Evolutionary conservation across 2,797 vertebrate species (phyloP).

Genomic region (Enoplosus armatus): DNA sequence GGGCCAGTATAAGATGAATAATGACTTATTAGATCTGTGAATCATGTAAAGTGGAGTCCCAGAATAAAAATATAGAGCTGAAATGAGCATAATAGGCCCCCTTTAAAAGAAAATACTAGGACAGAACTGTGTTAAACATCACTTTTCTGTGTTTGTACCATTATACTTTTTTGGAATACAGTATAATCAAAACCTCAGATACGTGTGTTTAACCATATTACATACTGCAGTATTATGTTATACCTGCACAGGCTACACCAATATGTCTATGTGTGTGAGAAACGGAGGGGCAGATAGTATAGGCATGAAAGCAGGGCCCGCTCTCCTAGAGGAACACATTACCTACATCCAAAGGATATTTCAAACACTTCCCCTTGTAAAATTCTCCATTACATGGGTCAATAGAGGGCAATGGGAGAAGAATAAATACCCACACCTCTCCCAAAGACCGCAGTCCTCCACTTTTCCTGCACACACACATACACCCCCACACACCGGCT

Average conservation of each 20-base stretch:
- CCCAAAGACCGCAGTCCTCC: conserved; percentile 76
- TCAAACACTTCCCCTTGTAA: conserved; percentile 85
- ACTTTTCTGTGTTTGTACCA: not conserved
- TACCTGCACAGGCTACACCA: not conserved
- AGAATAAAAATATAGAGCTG: too few relatives aligned
- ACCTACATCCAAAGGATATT: conserved; percentile 83
- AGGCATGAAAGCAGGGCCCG: conserved; percentile 42
- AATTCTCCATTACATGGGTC: conserved; percentile 89
- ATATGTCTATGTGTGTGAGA: not conserved
- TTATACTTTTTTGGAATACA: not conserved
- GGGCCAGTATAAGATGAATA: too few relatives aligned
- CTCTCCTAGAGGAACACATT: conserved; percentile 73
- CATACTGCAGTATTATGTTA: too few relatives aligned
- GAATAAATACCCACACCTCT: conserved; percentile 85
- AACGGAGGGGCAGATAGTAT: not conserved
- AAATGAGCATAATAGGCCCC: too few relatives aligned
- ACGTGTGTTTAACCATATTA: too few relatives aligned
- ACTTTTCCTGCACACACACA: conserved; percentile 47
- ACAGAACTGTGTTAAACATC: not conserved
- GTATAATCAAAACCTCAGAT: not conserved
- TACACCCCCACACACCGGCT: conserved; percentile 73
- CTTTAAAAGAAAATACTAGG: too few relatives aligned
- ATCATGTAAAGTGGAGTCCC: too few relatives aligned
- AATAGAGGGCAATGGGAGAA: conserved; percentile 87
- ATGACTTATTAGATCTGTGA: too few relatives aligned